A percentile compares a stretch with the other conserved stretches of the same genome.
These are phyloP conservation scores for Parelbella ahira DNA, from an alignment of 2,888 invertebrate species.

Conservation along the genomic window DNA sequence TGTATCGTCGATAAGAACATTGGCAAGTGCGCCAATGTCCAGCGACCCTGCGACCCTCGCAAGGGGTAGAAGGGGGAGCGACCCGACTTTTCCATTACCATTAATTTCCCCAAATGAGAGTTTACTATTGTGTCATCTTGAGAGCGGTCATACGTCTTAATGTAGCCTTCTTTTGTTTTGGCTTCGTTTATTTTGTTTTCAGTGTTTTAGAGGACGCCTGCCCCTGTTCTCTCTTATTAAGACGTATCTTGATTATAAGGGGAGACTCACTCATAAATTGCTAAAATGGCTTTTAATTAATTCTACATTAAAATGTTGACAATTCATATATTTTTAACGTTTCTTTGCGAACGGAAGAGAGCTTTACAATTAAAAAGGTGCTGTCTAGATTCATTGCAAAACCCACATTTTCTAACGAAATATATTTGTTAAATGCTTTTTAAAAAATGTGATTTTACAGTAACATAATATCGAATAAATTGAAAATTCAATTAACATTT, in stretches of 20 bases:
- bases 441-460: no score
- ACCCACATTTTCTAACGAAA: no score
- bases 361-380: no score
- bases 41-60: conserved; percentile 16
- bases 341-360: no score
- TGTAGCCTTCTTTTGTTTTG: conserved; percentile 40
- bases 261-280: conserved; percentile 5
- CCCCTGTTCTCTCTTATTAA: conserved; percentile 18
- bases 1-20: conserved; percentile 20
- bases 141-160: conserved; percentile 47
- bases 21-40: conserved; percentile 21
- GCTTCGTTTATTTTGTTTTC: conserved; percentile 22
- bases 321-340: no score
- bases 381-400: no score
- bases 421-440: no score
- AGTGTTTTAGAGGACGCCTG: conserved; percentile 14
- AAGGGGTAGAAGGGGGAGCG: conserved; percentile 27
- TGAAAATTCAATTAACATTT: no score
- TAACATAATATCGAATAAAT: no score
- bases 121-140: conserved; percentile 48
- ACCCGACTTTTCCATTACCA: conserved; percentile 60
- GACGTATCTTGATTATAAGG: conserved; percentile 12
- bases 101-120: conserved; percentile 51
- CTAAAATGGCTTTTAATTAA: conserved; percentile 7
- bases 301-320: no score